A percentile compares a stretch with the other conserved stretches of the same genome.
These are phyloP conservation scores for Remorina albescens DNA, from an alignment of 2,797 vertebrate genomes.

Conservation along the genomic window DNA sequence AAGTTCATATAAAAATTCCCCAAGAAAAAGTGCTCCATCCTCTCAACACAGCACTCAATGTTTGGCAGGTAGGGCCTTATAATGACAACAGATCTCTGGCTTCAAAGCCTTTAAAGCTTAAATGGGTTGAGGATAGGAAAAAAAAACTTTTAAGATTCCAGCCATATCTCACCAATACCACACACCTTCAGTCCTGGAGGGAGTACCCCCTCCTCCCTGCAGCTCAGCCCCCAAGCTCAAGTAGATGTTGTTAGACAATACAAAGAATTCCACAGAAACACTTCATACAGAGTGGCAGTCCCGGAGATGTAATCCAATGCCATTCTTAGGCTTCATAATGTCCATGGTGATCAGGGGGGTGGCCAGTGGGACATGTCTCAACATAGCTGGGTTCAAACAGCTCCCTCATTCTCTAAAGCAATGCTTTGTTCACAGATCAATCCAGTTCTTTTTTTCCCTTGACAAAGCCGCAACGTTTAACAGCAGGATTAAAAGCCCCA, in stretches of 20 bases:
- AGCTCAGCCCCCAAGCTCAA: slow-evolving; percentile 82
- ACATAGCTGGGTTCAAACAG: slow-evolving; percentile 87
- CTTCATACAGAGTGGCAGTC: slow-evolving; percentile 88
- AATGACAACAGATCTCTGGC: slow-evolving; percentile 73
- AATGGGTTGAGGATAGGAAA: slow-evolving; percentile 63
- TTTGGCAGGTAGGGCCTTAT: slow-evolving; percentile 64
- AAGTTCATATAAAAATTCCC: slow-evolving; percentile 40
- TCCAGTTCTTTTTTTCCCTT: slow-evolving; percentile 73
- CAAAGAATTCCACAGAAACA: slow-evolving; percentile 89
- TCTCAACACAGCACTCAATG: slow-evolving; percentile 29
- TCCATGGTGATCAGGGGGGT: slow-evolving; percentile 83
- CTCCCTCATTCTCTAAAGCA: slow-evolving; percentile 86
- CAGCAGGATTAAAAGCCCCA: slow-evolving; percentile 87
- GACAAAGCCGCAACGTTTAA: slow-evolving; percentile 87
- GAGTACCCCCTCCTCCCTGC: slow-evolving; percentile 45
- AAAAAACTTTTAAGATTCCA: slow-evolving; percentile 79
- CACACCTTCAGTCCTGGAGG: slow-evolving; percentile 82
- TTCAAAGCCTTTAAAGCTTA: slow-evolving; percentile 80
- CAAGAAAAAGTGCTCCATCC: slow-evolving; percentile 31
- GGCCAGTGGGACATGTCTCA: slow-evolving; percentile 85
- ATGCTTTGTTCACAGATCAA: slow-evolving; percentile 88
- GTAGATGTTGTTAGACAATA: slow-evolving; percentile 88
- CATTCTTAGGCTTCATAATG: slow-evolving; percentile 89
- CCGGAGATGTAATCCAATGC: slow-evolving; percentile 90
- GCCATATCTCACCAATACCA: slow-evolving; percentile 78